These are phyloP conservation scores for Hirundo rustica DNA, from an alignment of 2,797 vertebrate genomes.

Conservation along the genomic window DNA sequence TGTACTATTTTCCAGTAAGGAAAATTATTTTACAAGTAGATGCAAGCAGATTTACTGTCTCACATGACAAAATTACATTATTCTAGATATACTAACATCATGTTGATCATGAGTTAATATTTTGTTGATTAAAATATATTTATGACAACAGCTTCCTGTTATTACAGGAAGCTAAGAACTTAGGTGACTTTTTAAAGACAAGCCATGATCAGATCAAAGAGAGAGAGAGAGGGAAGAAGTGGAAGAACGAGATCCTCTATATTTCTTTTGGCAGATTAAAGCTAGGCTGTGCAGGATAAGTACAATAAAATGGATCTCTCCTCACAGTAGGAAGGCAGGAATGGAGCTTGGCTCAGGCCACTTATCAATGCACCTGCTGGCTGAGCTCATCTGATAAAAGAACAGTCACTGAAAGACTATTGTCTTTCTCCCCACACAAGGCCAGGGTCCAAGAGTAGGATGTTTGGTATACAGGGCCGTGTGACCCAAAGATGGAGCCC, in stretches of 20 bases:
- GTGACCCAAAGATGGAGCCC: neutral
- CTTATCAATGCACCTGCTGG: slow-evolving; percentile 4
- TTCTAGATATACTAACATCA: neutral
- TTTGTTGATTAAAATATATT: neutral
- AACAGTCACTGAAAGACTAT: neutral
- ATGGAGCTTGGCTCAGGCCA: neutral
- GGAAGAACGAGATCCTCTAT: neutral
- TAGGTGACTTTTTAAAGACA: neutral
- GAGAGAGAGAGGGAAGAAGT: neutral
- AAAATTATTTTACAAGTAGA: neutral
- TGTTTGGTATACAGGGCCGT: neutral
- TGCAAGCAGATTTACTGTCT: neutral
- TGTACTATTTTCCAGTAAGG: neutral
- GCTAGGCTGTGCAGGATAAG: neutral
- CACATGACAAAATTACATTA: neutral
- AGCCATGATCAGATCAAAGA: neutral
- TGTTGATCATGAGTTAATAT: neutral
- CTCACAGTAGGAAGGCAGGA: neutral
- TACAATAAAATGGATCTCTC: neutral
- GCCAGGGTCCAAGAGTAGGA: too few species aligned
- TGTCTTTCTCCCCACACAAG: neutral
- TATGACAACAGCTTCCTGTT: neutral
- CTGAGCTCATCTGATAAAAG: neutral
- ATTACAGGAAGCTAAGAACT: neutral
- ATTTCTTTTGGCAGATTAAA: neutral